phyloP scores from a whole-genome alignment of 2,888 invertebrate species.

The Pycnomerus fuliginosus region DNA sequence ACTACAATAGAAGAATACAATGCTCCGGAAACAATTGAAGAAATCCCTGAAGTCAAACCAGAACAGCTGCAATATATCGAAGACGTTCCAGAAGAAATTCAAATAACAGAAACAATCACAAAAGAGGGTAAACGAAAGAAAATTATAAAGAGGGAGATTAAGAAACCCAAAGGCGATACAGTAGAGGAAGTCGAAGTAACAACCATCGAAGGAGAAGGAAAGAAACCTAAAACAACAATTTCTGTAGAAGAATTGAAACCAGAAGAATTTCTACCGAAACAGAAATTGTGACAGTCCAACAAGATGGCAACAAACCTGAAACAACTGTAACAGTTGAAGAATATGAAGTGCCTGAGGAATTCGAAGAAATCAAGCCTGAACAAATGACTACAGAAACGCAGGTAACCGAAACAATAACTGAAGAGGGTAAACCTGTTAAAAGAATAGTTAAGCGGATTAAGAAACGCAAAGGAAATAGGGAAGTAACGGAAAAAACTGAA shows the following conservation, averaged over 20 bases:
- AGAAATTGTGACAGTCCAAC: not conserved
- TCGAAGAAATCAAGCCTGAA: slow-evolving; percentile 24
- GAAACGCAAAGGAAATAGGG: slow-evolving; percentile 45
- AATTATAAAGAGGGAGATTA: slow-evolving; percentile 45
- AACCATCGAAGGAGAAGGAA: slow-evolving; percentile 44
- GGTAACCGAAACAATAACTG: slow-evolving; percentile 32
- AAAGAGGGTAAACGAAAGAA: slow-evolving; percentile 39
- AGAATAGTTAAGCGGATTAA: slow-evolving; percentile 39
- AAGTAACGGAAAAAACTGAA: slow-evolving; percentile 52
- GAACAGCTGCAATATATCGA: slow-evolving; percentile 26
- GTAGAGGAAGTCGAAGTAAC: slow-evolving; percentile 51
- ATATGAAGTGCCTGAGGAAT: slow-evolving; percentile 6
- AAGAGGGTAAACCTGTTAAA: slow-evolving; percentile 36
- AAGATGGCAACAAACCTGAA: not conserved
- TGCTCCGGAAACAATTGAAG: slow-evolving; percentile 23
- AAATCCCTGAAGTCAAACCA: slow-evolving; percentile 12
- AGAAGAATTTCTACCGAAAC: slow-evolving; percentile 33
- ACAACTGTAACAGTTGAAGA: not conserved
- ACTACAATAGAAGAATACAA: slow-evolving; percentile 42
- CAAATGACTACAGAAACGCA: slow-evolving; percentile 29
- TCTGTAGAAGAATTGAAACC: slow-evolving; percentile 29
- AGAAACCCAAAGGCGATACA: slow-evolving; percentile 43
- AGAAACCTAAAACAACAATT: slow-evolving; percentile 43
- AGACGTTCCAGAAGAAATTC: slow-evolving; percentile 31
- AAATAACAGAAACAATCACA: slow-evolving; percentile 29